Conservation (phyloP, 2,888 invertebrate genomes). For the Luperina testacea region DNA sequence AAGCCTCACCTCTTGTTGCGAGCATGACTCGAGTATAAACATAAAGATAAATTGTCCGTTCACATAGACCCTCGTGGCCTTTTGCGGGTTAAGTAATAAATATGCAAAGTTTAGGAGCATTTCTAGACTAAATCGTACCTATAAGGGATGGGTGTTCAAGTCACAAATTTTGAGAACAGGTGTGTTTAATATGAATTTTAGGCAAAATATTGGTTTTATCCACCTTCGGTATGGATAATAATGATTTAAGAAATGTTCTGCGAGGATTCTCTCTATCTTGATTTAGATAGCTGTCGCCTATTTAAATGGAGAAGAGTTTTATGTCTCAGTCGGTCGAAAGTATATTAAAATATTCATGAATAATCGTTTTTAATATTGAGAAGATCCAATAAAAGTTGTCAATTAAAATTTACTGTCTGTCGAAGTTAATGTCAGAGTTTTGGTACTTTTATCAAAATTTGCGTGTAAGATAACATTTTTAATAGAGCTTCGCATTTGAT, state of each 20-base stretch:
- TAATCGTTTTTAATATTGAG: constrained; percentile 43
- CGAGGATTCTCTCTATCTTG: constrained; percentile 47
- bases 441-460: constrained; percentile 40
- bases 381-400: constrained; percentile 47
- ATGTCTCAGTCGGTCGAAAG: constrained; percentile 40
- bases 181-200: constrained; percentile 84
- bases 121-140: constrained; percentile 83
- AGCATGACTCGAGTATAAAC: constrained; percentile 70
- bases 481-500: constrained; percentile 34
- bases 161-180: constrained; percentile 81
- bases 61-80: constrained; percentile 70
- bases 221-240: constrained; percentile 60
- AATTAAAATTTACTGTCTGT: constrained; percentile 44
- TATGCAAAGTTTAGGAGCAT: constrained; percentile 85
- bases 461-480: constrained; percentile 48
- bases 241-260: constrained; percentile 61
- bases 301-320: constrained; percentile 46
- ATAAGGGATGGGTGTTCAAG: constrained; percentile 79
- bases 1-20: constrained; percentile 70
- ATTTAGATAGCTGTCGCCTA: constrained; percentile 43
- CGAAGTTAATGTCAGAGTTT: constrained; percentile 35
- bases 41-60: constrained; percentile 73
- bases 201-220: constrained; percentile 78
- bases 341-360: constrained; percentile 57
- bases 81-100: constrained; percentile 81